phyloP scores from a whole-genome alignment of 2,797 vertebrate species.

The Nothura maculosa region DNA sequence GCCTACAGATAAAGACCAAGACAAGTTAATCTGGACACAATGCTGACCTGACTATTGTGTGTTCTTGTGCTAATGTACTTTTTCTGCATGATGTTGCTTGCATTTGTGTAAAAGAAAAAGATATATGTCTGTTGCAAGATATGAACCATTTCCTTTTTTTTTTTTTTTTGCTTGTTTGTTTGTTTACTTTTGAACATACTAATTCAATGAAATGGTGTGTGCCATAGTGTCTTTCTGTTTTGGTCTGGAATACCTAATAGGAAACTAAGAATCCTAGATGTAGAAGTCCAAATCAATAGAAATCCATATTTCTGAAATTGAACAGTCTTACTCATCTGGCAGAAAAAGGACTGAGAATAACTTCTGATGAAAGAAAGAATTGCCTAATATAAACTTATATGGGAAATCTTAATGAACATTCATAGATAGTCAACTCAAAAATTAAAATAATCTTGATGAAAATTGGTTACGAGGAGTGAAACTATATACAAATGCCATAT shows the following conservation, averaged over 20 bases:
- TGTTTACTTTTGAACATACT: neutral
- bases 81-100: neutral
- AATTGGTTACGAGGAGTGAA: neutral
- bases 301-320: neutral
- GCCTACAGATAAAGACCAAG: neutral
- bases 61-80: neutral
- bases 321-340: neutral
- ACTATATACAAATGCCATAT: neutral
- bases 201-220: neutral
- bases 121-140: neutral
- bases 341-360: neutral
- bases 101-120: rapidly evolving
- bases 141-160: too few relatives aligned
- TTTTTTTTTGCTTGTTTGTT: too few relatives aligned
- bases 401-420: neutral
- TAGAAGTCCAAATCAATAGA: neutral
- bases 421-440: neutral
- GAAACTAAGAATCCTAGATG: neutral
- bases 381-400: neutral
- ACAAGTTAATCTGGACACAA: neutral
- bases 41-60: neutral
- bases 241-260: neutral
- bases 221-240: neutral
- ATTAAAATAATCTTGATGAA: neutral
- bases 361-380: neutral